Evolutionary conservation across 2,888 invertebrate species (phyloP).

Genomic region (Cremastinae sp.): DNA sequence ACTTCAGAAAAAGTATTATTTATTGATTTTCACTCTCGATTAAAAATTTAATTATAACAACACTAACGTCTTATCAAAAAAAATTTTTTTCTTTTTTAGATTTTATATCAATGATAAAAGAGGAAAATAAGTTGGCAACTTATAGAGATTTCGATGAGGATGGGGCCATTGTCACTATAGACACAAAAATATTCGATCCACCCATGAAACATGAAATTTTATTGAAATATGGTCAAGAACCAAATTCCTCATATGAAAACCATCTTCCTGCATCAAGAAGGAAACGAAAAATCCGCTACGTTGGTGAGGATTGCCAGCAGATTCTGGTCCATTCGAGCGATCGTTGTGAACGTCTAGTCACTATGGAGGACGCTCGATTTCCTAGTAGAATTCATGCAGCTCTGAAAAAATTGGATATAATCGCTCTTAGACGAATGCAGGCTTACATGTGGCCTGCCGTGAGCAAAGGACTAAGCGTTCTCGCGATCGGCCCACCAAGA

Average conservation of each 20-base stretch:
- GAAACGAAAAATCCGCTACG: conserved; percentile 48
- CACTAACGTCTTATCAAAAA: not conserved
- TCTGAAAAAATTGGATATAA: conserved; percentile 77
- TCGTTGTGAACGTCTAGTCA: conserved; percentile 64
- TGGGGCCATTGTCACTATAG: conserved; percentile 20
- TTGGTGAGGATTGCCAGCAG: conserved; percentile 63
- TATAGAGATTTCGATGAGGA: conserved; percentile 32
- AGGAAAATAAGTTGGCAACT: conserved; percentile 10
- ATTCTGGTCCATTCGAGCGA: conserved; percentile 69
- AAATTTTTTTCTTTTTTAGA: conserved; percentile 37
- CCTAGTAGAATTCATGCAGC: conserved; percentile 56
- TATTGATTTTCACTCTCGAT: not conserved
- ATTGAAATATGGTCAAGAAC: not conserved
- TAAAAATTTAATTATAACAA: not conserved
- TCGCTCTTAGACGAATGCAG: conserved; percentile 83
- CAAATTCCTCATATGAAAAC: not conserved
- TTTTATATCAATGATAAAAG: conserved; percentile 32
- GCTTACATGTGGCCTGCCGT: conserved; percentile 87
- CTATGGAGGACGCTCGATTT: conserved; percentile 70
- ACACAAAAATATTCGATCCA: conserved; percentile 17
- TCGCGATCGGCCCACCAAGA: conserved; percentile 83
- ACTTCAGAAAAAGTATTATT: conserved; percentile 65
- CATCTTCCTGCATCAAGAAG: not conserved
- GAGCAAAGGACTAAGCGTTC: conserved; percentile 84
- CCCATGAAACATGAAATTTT: not conserved